These are phyloP conservation scores for Cheumatopsyche charites DNA, from an alignment of 1,140 invertebrate genomes.

Conservation along the genomic window DNA sequence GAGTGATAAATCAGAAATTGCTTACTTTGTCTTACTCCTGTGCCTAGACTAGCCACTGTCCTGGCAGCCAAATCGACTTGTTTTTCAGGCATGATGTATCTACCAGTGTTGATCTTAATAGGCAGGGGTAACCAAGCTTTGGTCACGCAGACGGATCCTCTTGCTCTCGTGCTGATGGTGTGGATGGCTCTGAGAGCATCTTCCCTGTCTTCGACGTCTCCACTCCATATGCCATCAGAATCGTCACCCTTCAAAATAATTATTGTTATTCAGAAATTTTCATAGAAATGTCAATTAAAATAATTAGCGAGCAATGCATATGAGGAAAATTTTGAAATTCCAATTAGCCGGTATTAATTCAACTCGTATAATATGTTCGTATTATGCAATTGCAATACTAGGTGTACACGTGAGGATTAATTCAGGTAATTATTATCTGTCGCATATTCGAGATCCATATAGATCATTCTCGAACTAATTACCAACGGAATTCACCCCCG, in stretches of 20 bases:
- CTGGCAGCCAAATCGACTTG: constrained; percentile 75
- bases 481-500: too few species aligned
- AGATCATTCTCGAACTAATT: too few species aligned
- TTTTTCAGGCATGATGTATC: constrained; percentile 72
- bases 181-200: constrained; percentile 72
- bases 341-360: too few species aligned
- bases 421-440: too few species aligned
- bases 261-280: too few species aligned
- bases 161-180: constrained; percentile 71
- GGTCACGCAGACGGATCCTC: constrained; percentile 74
- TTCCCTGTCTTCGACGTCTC: constrained; percentile 53
- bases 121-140: constrained; percentile 70
- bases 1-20: neutral
- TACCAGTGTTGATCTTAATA: constrained; percentile 67
- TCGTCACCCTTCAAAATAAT: constrained; percentile 23
- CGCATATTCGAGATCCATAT: too few species aligned
- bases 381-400: too few species aligned
- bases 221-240: constrained; percentile 61
- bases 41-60: constrained; percentile 71
- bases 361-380: too few species aligned
- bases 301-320: too few species aligned
- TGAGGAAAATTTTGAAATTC: too few species aligned
- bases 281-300: too few species aligned
- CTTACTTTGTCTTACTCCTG: constrained; percentile 36
- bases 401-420: too few species aligned